Percentiles rank a stretch among this genome's conserved stretches.
These are phyloP conservation scores for Dendrocincla fuliginosa DNA, from an alignment of 2,797 vertebrate genomes.

Conservation along the genomic window DNA sequence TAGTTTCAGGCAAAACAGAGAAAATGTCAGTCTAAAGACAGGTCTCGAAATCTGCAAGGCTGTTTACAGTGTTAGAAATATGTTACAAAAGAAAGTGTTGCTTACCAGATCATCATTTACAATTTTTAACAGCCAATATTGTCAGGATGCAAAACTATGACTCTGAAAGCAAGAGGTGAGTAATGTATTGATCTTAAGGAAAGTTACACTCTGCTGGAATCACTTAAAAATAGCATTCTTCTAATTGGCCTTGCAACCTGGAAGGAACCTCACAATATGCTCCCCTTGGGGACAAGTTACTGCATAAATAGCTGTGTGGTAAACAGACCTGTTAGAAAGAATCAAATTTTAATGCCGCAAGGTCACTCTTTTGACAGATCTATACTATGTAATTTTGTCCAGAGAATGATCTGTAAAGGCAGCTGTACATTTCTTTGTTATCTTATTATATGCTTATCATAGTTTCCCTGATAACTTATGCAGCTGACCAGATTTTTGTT, in stretches of 20 bases:
- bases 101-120: not conserved
- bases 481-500: not conserved
- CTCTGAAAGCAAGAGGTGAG: not conserved
- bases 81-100: not conserved
- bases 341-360: not conserved
- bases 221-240: not conserved
- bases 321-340: constrained; percentile 18
- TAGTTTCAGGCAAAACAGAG: constrained; percentile 35
- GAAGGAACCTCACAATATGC: not conserved
- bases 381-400: not conserved
- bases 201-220: not conserved
- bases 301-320: not conserved
- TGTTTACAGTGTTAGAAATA: constrained; percentile 13
- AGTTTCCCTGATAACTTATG: not conserved
- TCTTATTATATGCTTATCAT: not conserved
- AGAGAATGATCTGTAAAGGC: not conserved
- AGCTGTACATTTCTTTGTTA: not conserved
- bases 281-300: not conserved
- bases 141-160: not conserved
- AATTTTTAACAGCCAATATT: constrained; percentile 26
- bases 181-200: not conserved
- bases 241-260: not conserved
- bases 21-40: constrained; percentile 28
- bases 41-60: constrained; percentile 7
- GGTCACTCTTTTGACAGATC: not conserved